A percentile compares a stretch with the other conserved stretches of the same genome.
Conservation (phyloP, 2,113 vertebrate genomes). For the Barbus barbus region DNA sequence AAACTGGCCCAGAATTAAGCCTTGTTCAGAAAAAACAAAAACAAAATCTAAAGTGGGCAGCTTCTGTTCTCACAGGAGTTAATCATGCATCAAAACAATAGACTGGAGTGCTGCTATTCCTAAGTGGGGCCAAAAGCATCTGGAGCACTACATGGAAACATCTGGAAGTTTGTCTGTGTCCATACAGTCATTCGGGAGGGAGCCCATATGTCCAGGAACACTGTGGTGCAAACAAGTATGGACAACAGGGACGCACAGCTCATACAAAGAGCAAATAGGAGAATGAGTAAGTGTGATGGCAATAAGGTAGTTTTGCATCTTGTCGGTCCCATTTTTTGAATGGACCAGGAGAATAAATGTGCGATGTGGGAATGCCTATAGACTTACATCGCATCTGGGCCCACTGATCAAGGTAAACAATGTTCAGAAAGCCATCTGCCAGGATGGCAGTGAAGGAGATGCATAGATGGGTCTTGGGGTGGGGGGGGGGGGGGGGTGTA, state of each 20-base stretch:
- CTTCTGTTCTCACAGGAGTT: slow-evolving; percentile 29
- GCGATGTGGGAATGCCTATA: slow-evolving; percentile 69
- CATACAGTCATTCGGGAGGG: slow-evolving; percentile 65
- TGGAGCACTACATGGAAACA: slow-evolving; percentile 67
- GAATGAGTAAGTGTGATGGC: slow-evolving; percentile 7
- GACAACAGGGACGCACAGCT: not conserved
- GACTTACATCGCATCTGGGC: slow-evolving; percentile 88
- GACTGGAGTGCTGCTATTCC: slow-evolving; percentile 55
- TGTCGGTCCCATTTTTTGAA: slow-evolving; percentile 49
- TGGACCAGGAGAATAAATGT: slow-evolving; percentile 61
- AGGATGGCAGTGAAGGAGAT: slow-evolving; percentile 76
- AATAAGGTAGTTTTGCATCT: not conserved
- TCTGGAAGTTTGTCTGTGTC: slow-evolving; percentile 67
- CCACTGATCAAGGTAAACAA: slow-evolving; percentile 95
- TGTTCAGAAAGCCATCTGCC: slow-evolving; percentile 97
- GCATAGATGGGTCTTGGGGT: slow-evolving; percentile 75
- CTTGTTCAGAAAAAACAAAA: not conserved
- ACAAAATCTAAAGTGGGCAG: not conserved
- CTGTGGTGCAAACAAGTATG: slow-evolving; percentile 57
- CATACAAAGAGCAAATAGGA: not conserved
- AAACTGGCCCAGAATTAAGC: slow-evolving; percentile 12
- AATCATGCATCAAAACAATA: slow-evolving; percentile 30
- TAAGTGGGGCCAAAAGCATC: slow-evolving; percentile 68
- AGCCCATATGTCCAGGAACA: slow-evolving; percentile 64
- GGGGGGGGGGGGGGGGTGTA: too few species aligned